A percentile compares a stretch with the other conserved stretches of the same genome.
phyloP scores from a whole-genome alignment of 53 echinoderm and acorn worm species.

The Holothuria scabra region DNA sequence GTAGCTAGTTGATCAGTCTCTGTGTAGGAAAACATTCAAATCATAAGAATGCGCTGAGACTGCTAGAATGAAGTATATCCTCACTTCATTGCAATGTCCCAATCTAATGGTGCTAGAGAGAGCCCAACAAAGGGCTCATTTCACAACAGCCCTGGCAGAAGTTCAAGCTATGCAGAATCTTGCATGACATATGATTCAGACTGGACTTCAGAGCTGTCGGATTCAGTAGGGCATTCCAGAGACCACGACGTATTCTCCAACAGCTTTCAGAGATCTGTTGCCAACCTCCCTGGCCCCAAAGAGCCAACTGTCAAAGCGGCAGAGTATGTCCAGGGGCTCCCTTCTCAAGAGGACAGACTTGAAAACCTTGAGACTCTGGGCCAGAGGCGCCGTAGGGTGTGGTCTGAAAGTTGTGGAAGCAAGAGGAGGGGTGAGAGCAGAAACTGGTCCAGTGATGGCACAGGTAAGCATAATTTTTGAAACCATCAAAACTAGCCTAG shows the following conservation, averaged over 20 bases:
- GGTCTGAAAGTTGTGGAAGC: constrained; percentile 14
- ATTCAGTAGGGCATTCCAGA: not conserved
- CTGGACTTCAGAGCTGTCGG: constrained; percentile 21
- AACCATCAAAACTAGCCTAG: not conserved
- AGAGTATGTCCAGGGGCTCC: constrained; percentile 16
- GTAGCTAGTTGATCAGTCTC: too few species aligned
- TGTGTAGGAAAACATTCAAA: too few species aligned
- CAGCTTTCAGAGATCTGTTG: not conserved
- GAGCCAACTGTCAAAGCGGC: constrained; percentile 3
- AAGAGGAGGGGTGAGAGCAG: not conserved
- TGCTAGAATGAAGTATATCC: too few species aligned
- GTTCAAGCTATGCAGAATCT: not conserved
- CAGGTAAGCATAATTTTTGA: not conserved
- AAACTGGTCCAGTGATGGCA: constrained; percentile 36
- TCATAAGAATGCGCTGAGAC: too few species aligned
- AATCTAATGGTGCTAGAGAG: too few species aligned
- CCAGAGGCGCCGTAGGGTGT: not conserved
- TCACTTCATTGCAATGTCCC: too few species aligned
- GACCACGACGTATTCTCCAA: constrained; percentile 15
- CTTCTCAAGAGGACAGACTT: not conserved
- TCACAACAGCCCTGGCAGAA: not conserved
- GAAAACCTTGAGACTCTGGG: not conserved
- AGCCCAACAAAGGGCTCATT: too few species aligned
- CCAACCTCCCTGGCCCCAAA: constrained; percentile 2
- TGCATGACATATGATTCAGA: not conserved